Base-by-base conservation (phyloP, 2,888 invertebrate genomes). In the Nemotelus pantherinus region DNA sequence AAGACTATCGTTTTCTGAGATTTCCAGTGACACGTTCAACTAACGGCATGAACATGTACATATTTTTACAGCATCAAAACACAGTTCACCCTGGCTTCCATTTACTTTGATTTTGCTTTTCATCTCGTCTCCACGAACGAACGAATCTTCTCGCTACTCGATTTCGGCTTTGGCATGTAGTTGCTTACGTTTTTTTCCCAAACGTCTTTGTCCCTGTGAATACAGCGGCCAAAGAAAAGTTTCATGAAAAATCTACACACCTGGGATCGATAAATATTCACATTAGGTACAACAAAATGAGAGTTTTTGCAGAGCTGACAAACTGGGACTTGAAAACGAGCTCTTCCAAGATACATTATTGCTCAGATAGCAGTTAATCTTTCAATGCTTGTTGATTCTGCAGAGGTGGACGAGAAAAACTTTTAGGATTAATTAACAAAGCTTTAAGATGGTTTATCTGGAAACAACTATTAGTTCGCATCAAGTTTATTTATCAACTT, bases 241-340 rank as follows among this genome's bases (percentile, higher is more conserved):
- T 74, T 74, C 48, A 74, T 74, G 63, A 74, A 74, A 74, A 74
- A 74, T 74, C 74, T 74, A 74, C 74, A 74, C 74, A 74, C 74
- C 74, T 74, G 74, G 48, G 60, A 39, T 74, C 63, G 48, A 74
- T 74, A 74, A 74, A 74, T 74, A 47, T 60, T 48, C 74, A 41
- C 60, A 39, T 7, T 63, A 41, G 60, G 47, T 60, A 47, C 6
- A 58, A 25, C n/a, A 25, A 63, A 63, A 63, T 39, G 41, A 7
- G 57, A 57, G 25, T 25, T 57, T 57, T 57, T 3, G 25, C 4
- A 4, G 57, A 57, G 57, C 10, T 57, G 57, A 25, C 10, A 57
- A 57, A 57, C 57, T 7, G 3, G 3, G 57, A 57, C 25, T 57
- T 1, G 5, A 7, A 7, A 25, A 3, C 10, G 6, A 57, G 25